Evolutionary conservation across 2,113 vertebrate species (phyloP).

Genomic region (Macaca nemestrina): DNA sequence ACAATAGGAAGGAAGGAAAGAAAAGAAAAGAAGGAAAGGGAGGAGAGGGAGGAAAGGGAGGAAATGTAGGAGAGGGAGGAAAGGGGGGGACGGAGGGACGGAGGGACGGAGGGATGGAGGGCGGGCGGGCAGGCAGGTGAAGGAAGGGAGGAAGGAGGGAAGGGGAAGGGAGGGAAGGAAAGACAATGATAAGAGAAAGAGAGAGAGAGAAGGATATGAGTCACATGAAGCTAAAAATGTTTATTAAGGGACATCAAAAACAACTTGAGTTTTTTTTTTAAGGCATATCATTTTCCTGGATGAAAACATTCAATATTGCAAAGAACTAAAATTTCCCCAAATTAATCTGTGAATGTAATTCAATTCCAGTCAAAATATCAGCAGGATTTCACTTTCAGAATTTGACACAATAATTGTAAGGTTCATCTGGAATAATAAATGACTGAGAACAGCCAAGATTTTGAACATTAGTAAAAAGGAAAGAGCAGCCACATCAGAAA

Average conservation of each 20-base stretch:
- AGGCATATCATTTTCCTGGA: constrained; percentile 5
- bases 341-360: constrained; percentile 53
- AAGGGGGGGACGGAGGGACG: rapidly evolving
- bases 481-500: background rate
- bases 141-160: no score
- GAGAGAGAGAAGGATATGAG: background rate
- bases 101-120: no score
- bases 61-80: no score
- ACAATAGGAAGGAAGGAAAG: background rate
- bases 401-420: constrained; percentile 61
- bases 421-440: constrained; percentile 27
- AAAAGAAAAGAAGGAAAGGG: background rate
- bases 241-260: background rate
- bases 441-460: constrained; percentile 43
- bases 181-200: background rate
- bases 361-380: constrained; percentile 62
- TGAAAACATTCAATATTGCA: constrained; percentile 40
- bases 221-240: background rate
- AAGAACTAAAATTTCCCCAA: constrained; percentile 43
- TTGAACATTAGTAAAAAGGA: constrained; percentile 20
- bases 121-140: background rate
- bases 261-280: background rate
- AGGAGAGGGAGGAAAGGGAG: background rate
- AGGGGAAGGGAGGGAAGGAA: background rate
- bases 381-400: constrained; percentile 47